phyloP scores from a whole-genome alignment of 92 coral and sea anemone genomes.

The Phenganax marumi region DNA sequence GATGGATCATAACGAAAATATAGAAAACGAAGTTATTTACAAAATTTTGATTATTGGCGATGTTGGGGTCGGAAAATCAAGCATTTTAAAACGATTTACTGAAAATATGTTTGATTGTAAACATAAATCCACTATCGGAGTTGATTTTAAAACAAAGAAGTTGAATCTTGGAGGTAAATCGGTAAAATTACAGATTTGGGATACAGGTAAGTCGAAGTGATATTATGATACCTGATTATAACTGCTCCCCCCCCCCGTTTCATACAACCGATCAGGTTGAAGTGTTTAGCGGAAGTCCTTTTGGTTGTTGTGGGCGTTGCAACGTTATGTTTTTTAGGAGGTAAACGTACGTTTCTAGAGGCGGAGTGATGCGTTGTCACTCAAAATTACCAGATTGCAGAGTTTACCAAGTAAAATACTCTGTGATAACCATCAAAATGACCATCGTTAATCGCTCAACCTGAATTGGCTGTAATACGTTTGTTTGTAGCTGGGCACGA shows the following conservation, averaged over 20 bases:
- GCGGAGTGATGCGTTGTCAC: too few species aligned
- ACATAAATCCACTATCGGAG: slow-evolving; percentile 87
- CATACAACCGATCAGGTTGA: too few species aligned
- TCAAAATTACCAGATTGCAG: neutral
- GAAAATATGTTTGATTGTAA: slow-evolving; percentile 76
- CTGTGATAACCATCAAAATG: too few species aligned
- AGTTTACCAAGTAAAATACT: neutral
- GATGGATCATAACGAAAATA: neutral
- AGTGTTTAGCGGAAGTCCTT: too few species aligned
- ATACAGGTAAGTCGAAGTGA: slow-evolving; percentile 69
- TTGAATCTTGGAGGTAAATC: slow-evolving; percentile 75
- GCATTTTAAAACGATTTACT: slow-evolving; percentile 85
- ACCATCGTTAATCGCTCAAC: too few species aligned
- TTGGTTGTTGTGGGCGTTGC: too few species aligned
- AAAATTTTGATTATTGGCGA: slow-evolving; percentile 93
- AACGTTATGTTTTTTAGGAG: too few species aligned
- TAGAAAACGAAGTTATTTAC: slow-evolving; percentile 50
- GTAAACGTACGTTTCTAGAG: too few species aligned
- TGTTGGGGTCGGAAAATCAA: slow-evolving; percentile 92
- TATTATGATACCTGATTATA: too few species aligned
- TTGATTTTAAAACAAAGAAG: slow-evolving; percentile 89
- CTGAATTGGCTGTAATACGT: neutral
- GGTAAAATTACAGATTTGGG: slow-evolving; percentile 93
- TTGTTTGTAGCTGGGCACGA: slow-evolving; percentile 86
- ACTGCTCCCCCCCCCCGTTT: too few species aligned